phyloP scores from a whole-genome alignment of 2,113 vertebrate species.

The Oreocharis arfaki region DNA sequence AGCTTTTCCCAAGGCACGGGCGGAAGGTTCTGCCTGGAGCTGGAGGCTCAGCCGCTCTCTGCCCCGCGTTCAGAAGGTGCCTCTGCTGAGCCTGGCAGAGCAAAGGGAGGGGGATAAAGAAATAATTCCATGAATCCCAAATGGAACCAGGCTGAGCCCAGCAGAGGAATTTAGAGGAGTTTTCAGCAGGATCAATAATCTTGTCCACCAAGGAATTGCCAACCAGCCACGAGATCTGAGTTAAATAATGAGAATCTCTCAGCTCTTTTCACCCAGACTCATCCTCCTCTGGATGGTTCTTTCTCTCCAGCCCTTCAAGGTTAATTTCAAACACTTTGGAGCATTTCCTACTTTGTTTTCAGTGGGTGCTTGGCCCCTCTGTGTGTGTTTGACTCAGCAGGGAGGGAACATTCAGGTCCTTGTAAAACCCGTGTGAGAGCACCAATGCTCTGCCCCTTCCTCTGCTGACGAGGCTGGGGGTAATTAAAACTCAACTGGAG shows the following conservation, averaged over 20 bases:
- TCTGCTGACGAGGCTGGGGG: background rate
- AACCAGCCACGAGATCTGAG: background rate
- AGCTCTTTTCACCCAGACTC: background rate
- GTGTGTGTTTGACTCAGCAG: background rate
- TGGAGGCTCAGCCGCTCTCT: background rate
- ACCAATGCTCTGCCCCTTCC: background rate
- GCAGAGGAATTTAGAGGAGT: background rate
- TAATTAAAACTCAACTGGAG: background rate
- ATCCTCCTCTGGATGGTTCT: background rate
- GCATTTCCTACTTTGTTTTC: background rate
- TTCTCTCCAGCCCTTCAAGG: background rate
- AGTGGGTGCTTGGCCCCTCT: background rate
- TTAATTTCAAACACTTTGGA: background rate
- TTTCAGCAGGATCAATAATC: background rate
- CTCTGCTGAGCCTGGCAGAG: background rate
- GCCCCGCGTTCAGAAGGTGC: accelerated
- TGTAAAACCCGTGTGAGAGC: background rate
- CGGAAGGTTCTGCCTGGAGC: background rate
- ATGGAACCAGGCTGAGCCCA: background rate
- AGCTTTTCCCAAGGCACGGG: accelerated
- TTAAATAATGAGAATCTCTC: background rate
- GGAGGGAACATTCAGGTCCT: background rate
- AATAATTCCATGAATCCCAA: background rate
- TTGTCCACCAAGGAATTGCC: background rate
- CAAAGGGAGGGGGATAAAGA: background rate